phyloP scores from a whole-genome alignment of 2,797 vertebrate genomes.

The Podarcis siculus region DNA sequence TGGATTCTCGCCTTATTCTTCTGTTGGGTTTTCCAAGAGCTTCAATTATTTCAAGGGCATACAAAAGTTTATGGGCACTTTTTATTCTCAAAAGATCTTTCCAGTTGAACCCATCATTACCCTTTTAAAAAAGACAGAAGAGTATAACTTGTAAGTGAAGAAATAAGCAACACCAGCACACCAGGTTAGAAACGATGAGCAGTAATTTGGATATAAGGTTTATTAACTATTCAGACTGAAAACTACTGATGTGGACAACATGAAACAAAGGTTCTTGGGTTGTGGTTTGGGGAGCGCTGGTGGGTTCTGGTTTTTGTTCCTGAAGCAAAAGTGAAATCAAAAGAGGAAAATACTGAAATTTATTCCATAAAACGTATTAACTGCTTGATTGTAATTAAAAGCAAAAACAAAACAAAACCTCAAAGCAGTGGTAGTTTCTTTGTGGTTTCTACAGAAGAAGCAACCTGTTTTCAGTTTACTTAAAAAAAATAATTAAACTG shows the following conservation, averaged over 20 bases:
- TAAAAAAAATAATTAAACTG: not conserved
- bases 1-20: slow-evolving; percentile 94
- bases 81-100: slow-evolving; percentile 96
- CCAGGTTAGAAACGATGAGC: not conserved
- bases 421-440: not conserved
- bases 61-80: slow-evolving; percentile 96
- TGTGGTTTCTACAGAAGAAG: not conserved
- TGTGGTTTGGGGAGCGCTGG: not conserved
- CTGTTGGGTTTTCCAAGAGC: slow-evolving; percentile 96
- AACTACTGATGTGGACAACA: not conserved
- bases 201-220: no score
- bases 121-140: slow-evolving; percentile 74
- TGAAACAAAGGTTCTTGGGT: not conserved
- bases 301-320: not conserved
- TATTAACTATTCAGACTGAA: no score
- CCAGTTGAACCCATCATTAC: slow-evolving; percentile 92
- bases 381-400: no score
- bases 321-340: not conserved
- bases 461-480: not conserved
- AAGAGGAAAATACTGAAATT: not conserved
- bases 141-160: not conserved
- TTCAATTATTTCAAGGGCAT: slow-evolving; percentile 98
- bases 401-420: no score
- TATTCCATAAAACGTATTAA: no score
- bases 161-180: not conserved